Conservation (phyloP, 2,113 vertebrate species). For the Rhizomys pruinosus region DNA sequence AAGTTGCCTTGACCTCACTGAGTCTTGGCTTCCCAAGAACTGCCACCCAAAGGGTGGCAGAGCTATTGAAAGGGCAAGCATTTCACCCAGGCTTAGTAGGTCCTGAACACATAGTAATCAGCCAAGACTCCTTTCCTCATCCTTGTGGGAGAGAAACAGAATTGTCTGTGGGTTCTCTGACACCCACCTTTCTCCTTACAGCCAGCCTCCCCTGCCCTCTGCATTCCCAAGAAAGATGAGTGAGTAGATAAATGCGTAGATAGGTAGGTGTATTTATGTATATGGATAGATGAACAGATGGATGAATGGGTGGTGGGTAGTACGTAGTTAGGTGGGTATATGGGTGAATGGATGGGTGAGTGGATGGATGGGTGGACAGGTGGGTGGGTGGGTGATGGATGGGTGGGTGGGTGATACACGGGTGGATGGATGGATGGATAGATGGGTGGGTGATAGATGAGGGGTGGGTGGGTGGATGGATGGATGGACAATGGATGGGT, state of each 20-base stretch:
- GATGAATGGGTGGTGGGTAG: not conserved
- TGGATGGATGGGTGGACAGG: not conserved
- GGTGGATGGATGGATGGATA: not conserved
- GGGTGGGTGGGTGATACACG: accelerated
- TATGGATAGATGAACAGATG: not conserved
- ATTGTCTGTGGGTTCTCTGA: not conserved
- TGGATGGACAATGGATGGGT: no score
- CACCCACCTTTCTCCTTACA: accelerated
- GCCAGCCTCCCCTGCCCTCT: not conserved
- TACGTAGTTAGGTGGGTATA: not conserved
- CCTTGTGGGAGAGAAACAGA: not conserved
- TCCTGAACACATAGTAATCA: not conserved
- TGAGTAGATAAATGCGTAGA: not conserved
- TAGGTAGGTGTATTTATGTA: no score
- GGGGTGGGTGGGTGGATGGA: not conserved
- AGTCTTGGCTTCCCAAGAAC: not conserved
- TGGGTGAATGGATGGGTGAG: not conserved
- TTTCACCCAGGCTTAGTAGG: not conserved
- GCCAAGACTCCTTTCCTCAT: no score
- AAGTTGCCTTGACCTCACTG: not conserved
- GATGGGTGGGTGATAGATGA: not conserved
- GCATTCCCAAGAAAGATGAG: not conserved
- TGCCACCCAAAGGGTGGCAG: not conserved
- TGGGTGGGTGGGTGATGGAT: not conserved
- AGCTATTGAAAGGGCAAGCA: not conserved